Evolutionary conservation across 2,113 vertebrate genomes (phyloP).

Genomic region (Physeter macrocephalus): DNA sequence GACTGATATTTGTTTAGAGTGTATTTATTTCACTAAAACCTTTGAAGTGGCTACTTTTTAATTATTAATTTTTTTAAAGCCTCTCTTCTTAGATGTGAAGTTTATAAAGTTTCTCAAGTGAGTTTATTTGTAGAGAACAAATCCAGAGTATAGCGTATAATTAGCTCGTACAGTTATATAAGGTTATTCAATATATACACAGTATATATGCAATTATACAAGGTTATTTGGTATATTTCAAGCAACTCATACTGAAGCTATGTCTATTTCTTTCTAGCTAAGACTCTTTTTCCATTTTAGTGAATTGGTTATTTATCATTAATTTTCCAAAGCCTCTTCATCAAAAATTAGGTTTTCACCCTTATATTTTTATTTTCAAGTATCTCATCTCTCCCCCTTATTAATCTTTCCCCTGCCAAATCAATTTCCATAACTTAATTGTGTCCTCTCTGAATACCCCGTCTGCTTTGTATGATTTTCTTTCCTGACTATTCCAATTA

Average conservation of each 20-base stretch:
- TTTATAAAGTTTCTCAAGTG: neutral
- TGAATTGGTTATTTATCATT: neutral
- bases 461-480: neutral
- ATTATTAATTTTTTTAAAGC: neutral
- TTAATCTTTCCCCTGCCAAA: neutral
- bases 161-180: neutral
- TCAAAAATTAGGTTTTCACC: neutral
- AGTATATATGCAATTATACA: neutral
- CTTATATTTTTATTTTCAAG: neutral
- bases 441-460: neutral
- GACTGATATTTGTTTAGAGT: neutral
- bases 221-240: neutral
- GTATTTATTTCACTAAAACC: neutral
- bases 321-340: neutral
- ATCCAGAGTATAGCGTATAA: neutral
- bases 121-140: neutral
- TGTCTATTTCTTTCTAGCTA: neutral
- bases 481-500: neutral
- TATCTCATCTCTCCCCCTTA: neutral
- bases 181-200: too few species aligned
- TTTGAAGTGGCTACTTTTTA: neutral
- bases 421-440: neutral
- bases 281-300: neutral
- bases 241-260: neutral
- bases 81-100: neutral